Percentiles rank a stretch among this genome's conserved stretches.
Conservation (phyloP, 1,140 invertebrate genomes). For the Formica exsecta region DNA sequence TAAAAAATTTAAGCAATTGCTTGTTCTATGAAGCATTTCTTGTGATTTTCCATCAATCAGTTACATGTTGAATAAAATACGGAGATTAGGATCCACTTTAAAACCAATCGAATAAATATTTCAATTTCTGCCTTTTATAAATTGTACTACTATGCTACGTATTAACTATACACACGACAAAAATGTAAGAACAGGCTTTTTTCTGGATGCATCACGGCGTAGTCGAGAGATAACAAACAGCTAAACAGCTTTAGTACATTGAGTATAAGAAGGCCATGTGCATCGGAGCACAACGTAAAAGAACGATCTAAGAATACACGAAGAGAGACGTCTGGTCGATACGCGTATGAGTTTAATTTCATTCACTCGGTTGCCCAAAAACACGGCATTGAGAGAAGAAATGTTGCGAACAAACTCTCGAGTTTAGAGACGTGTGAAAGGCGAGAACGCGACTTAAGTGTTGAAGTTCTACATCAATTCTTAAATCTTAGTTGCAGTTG, state of each 20-base stretch:
- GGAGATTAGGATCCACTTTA: background rate
- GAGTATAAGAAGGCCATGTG: conserved; percentile 73
- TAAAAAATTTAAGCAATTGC: background rate
- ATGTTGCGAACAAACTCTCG: background rate
- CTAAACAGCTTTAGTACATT: conserved; percentile 27
- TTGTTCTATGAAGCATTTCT: background rate
- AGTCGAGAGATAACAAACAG: conserved; percentile 25
- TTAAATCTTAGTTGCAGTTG: conserved; percentile 17
- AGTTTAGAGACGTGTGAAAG: background rate
- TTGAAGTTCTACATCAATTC: conserved; percentile 6
- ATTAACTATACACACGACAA: background rate
- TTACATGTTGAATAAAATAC: background rate
- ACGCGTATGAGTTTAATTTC: conserved; percentile 66
- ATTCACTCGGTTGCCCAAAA: conserved; percentile 68
- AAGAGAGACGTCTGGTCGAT: conserved; percentile 63
- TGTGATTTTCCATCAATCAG: background rate
- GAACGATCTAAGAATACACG: conserved; percentile 70
- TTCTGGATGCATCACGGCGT: background rate
- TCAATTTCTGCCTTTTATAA: background rate
- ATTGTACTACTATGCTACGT: background rate
- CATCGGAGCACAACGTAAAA: conserved; percentile 55
- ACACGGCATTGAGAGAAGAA: conserved; percentile 20
- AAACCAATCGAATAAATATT: background rate
- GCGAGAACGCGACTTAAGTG: background rate
- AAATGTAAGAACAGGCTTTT: conserved; percentile 11